Conservation (phyloP, 2,888 invertebrate species). For the Ectobius pallidus region DNA sequence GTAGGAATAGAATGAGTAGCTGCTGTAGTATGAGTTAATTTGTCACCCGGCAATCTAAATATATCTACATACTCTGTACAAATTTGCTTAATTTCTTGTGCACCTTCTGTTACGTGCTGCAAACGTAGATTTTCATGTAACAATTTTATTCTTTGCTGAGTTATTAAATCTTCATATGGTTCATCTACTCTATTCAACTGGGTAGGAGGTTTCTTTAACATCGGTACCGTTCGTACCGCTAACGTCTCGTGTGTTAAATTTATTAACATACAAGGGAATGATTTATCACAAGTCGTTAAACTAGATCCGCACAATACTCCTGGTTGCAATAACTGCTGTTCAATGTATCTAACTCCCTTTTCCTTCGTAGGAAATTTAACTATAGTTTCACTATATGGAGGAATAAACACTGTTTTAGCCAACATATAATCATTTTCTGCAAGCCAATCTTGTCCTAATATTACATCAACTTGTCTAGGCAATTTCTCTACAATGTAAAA, state of each 20-base stretch:
- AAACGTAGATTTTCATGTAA: neutral
- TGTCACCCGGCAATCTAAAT: neutral
- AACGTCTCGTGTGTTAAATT: neutral
- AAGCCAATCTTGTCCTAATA: neutral
- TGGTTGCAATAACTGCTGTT: neutral
- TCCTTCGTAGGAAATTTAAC: neutral
- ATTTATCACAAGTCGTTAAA: neutral
- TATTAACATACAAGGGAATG: neutral
- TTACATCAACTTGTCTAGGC: neutral
- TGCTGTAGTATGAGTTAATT: neutral
- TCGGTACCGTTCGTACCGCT: neutral
- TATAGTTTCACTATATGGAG: constrained; percentile 3
- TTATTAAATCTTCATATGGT: no score
- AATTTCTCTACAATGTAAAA: neutral
- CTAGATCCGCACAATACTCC: neutral
- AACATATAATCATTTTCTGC: neutral
- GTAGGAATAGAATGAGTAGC: neutral
- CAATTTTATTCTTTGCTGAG: neutral
- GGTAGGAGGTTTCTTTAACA: neutral
- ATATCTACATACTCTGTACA: neutral
- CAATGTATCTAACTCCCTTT: neutral
- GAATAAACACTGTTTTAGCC: neutral
- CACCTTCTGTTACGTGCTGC: neutral
- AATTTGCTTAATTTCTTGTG: neutral
- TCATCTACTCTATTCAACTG: neutral